Base-by-base conservation (phyloP, 2,888 invertebrate genomes). In the Patella ulyssiponensis region DNA sequence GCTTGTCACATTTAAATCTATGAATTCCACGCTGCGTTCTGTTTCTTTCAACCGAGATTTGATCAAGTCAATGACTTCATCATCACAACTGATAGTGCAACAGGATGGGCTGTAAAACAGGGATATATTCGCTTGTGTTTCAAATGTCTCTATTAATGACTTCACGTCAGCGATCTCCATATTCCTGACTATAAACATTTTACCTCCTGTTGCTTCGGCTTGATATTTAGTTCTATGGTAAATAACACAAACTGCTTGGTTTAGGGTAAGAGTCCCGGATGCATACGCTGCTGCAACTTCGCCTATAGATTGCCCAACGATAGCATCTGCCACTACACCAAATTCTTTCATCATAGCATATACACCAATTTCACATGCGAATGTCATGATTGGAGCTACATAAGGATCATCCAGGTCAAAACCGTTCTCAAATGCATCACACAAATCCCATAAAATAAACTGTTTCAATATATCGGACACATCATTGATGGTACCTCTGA, bases 291-390 rank as follows among this genome's bases (percentile, higher is more conserved):
- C 87, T n/a, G 86, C 84, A 11, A 87, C 85, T 69, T 87, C 87
- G 4, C 87, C 87, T 14, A 86, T 79, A 3, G 85, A 85, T 74
- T 86, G 86, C 20, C 87, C 87, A n/a, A 87, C 69, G 15, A 86
- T 78, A 53, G 71, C 76, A 69, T 78, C 77, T 5, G 84, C 81
- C n/a, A n/a, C 2, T n/a, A 87, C 69, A 5, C 86, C 86, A 12
- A 78, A 80, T 17, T 78, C 52, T 70, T 76, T 75, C 85, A 84
- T 85, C n/a, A 86, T 70, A 0, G 64, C 64, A 11, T 78, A 74
- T 7, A 86, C 69, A 7, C 79, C 85, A 3, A 86, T 77, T 79
- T 87, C 86, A 44, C 78, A 79, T 9, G 85, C 79, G 78, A 87
- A 87, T 23, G 86, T 80, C 44, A 85, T 81, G 1, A 86, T 76